Conservation (phyloP, 2,888 invertebrate species). For the Hydraecia micacea region DNA sequence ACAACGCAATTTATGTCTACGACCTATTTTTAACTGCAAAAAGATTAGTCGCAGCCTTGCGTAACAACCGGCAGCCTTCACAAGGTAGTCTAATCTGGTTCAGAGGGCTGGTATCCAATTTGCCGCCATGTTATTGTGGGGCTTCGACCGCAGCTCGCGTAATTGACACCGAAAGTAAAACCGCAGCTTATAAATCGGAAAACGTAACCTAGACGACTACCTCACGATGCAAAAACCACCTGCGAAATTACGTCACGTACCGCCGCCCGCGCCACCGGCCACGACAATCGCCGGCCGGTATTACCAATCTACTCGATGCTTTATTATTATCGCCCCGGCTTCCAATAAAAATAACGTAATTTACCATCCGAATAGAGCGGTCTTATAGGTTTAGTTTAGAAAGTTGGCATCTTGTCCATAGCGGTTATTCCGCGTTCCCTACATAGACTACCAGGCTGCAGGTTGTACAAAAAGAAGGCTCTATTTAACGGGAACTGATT, state of each 20-base stretch:
- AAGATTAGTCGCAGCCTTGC: constrained; percentile 76
- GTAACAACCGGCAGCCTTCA: constrained; percentile 82
- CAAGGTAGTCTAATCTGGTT: constrained; percentile 84
- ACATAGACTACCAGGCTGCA: constrained; percentile 82
- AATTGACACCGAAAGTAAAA: constrained; percentile 87
- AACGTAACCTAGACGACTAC: constrained; percentile 76
- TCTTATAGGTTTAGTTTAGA: constrained; percentile 89
- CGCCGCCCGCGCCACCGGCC: constrained; percentile 61
- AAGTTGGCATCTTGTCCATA: constrained; percentile 89
- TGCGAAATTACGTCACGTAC: constrained; percentile 79
- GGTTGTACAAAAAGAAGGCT: constrained; percentile 85
- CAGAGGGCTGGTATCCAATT: constrained; percentile 87
- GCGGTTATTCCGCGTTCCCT: constrained; percentile 87
- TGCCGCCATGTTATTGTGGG: constrained; percentile 80
- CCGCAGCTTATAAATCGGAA: constrained; percentile 82
- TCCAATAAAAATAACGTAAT: constrained; percentile 88
- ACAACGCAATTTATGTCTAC: constrained; percentile 66
- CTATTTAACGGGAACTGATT: constrained; percentile 84
- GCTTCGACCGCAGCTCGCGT: constrained; percentile 86
- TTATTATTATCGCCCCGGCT: constrained; percentile 81
- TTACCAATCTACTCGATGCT: constrained; percentile 83
- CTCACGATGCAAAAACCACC: constrained; percentile 76
- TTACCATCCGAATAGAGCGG: constrained; percentile 81
- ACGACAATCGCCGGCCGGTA: constrained; percentile 69
- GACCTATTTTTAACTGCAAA: constrained; percentile 78